Evolutionary conservation across 2,113 vertebrate genomes (phyloP).

Genomic region (Actinemys pallida): DNA sequence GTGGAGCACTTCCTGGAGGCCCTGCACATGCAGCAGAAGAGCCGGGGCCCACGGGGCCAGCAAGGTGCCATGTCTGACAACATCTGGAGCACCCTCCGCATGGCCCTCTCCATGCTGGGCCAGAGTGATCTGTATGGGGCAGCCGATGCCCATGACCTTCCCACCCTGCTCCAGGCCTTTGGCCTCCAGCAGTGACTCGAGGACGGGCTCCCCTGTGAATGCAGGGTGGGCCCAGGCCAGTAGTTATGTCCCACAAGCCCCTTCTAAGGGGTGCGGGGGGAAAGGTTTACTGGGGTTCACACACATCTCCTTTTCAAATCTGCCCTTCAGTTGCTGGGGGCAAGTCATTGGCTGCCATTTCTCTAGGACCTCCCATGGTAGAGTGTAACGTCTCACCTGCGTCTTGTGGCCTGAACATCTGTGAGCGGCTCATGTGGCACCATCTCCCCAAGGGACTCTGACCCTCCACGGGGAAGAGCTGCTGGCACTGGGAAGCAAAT

Average conservation of each 20-base stretch:
- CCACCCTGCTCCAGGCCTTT: constrained; percentile 89
- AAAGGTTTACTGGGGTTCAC: background rate
- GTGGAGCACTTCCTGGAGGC: constrained; percentile 99
- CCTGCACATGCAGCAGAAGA: constrained; percentile 92
- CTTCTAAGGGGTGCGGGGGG: constrained; percentile 22
- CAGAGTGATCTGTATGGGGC: constrained; percentile 94
- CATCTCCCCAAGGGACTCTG: background rate
- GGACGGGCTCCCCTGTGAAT: constrained; percentile 78
- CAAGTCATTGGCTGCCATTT: background rate
- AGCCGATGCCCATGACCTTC: constrained; percentile 90
- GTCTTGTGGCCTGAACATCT: constrained; percentile 22
- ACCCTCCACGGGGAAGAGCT: background rate
- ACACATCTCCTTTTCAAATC: background rate
- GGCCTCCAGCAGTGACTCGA: constrained; percentile 87
- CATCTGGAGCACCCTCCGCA: constrained; percentile 97
- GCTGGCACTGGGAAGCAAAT: background rate
- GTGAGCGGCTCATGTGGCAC: accelerated
- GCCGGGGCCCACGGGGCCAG: constrained; percentile 77
- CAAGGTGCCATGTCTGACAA: constrained; percentile 94
- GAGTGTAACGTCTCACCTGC: background rate
- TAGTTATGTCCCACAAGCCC: constrained; percentile 56
- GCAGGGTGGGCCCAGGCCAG: constrained; percentile 56
- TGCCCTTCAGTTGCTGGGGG: constrained; percentile 25
- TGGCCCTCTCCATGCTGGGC: constrained; percentile 98
- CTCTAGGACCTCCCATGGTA: background rate